Conservation (phyloP, 1,140 invertebrate species). For the Daktulosphaira vitifoliae region DNA sequence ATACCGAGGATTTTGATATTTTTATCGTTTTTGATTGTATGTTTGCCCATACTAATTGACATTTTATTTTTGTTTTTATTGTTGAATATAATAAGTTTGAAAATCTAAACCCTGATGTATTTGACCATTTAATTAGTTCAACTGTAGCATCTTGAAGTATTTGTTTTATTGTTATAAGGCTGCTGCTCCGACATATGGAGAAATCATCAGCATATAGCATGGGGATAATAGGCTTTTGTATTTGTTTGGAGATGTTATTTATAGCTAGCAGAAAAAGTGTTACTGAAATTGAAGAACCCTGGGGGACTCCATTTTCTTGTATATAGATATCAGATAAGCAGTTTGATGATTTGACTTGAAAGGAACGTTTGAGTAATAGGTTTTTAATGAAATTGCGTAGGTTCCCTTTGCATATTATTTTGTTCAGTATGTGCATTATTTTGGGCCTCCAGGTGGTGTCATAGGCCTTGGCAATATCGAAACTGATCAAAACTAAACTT, state of each 20-base stretch:
- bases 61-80: background rate
- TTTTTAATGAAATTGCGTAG: background rate
- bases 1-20: slow-evolving; percentile 1
- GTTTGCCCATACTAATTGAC: background rate
- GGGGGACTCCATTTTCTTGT: slow-evolving; percentile 29
- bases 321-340: background rate
- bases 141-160: background rate
- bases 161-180: background rate
- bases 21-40: no score
- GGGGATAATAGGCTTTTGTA: background rate
- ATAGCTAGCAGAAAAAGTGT: background rate
- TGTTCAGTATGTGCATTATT: background rate
- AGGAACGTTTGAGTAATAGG: background rate
- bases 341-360: background rate
- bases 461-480: background rate
- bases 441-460: background rate
- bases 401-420: background rate
- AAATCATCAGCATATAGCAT: slow-evolving; percentile 8
- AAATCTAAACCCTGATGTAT: background rate
- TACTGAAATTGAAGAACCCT: background rate
- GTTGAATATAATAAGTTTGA: background rate
- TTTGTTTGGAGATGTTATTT: background rate
- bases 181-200: background rate
- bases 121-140: background rate
- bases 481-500: background rate